These are phyloP conservation scores for Mobula birostris DNA, from an alignment of 2,113 vertebrate species.

Conservation along the genomic window DNA sequence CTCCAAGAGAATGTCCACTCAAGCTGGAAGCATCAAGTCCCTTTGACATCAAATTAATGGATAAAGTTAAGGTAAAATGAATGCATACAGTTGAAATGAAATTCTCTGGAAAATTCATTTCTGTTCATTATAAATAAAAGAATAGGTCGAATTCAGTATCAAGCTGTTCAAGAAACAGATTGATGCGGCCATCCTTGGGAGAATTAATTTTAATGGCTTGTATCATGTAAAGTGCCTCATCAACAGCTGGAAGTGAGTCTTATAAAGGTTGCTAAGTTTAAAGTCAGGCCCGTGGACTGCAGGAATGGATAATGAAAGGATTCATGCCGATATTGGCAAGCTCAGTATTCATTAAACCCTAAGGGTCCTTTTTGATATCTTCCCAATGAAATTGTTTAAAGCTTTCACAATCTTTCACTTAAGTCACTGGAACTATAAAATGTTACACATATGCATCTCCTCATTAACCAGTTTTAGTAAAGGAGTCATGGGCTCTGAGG, in stretches of 20 bases:
- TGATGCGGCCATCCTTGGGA: background rate
- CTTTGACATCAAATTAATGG: background rate
- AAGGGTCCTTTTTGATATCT: slow-evolving; percentile 33
- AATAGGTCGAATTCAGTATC: background rate
- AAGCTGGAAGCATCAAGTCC: background rate
- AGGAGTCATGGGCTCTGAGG: background rate
- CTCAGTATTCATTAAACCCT: slow-evolving; percentile 8
- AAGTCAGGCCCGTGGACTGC: background rate
- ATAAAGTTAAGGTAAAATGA: background rate
- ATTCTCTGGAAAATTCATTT: background rate
- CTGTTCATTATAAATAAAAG: background rate
- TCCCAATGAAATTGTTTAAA: slow-evolving; percentile 17
- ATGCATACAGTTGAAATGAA: background rate
- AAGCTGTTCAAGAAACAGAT: background rate
- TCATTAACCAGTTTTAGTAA: background rate
- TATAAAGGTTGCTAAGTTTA: slow-evolving; percentile 22
- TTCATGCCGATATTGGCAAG: slow-evolving; percentile 7
- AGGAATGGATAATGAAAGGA: slow-evolving; percentile 21
- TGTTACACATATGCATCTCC: background rate
- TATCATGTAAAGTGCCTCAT: background rate
- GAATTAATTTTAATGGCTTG: background rate
- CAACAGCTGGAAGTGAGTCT: background rate
- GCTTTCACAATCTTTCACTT: background rate
- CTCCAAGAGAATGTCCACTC: background rate
- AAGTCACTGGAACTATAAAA: slow-evolving; percentile 34